These are phyloP conservation scores for Tryphoninae sp. DNA, from an alignment of 2,888 invertebrate genomes.

Conservation along the genomic window DNA sequence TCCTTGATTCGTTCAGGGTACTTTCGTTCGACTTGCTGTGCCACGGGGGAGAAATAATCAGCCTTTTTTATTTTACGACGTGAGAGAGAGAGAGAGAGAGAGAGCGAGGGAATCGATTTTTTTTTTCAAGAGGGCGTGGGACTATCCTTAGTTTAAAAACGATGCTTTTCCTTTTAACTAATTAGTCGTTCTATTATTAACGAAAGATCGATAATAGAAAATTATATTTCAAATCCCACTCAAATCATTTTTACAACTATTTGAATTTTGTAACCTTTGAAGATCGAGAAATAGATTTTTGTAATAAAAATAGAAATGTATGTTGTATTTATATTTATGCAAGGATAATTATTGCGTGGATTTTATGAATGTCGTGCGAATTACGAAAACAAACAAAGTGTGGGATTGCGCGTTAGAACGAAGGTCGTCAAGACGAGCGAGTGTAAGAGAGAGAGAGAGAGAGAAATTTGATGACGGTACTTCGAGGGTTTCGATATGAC, in stretches of 20 bases:
- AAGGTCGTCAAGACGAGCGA: slow-evolving; percentile 32
- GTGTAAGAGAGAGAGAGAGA: background rate
- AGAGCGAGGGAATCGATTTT: background rate
- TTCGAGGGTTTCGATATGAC: slow-evolving; percentile 15
- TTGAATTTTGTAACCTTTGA: too few species aligned
- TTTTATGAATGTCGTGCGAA: slow-evolving; percentile 2
- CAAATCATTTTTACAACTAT: too few species aligned
- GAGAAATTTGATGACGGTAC: background rate
- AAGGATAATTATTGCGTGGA: background rate
- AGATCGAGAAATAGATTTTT: too few species aligned
- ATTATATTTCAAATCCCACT: too few species aligned
- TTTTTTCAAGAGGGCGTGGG: background rate
- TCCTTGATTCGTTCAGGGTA: background rate
- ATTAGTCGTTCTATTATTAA: too few species aligned
- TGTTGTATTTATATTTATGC: background rate
- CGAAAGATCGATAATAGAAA: too few species aligned
- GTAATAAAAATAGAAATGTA: too few species aligned
- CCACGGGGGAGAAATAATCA: slow-evolving; percentile 12
- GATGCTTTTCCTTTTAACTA: too few species aligned
- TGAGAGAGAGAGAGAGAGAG: background rate
- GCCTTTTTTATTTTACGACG: background rate
- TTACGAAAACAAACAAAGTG: slow-evolving; percentile 22
- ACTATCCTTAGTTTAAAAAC: too few species aligned
- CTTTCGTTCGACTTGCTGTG: slow-evolving; percentile 16
- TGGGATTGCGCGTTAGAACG: background rate